phyloP scores from a whole-genome alignment of 2,797 vertebrate species.

The Linurgus olivaceus region DNA sequence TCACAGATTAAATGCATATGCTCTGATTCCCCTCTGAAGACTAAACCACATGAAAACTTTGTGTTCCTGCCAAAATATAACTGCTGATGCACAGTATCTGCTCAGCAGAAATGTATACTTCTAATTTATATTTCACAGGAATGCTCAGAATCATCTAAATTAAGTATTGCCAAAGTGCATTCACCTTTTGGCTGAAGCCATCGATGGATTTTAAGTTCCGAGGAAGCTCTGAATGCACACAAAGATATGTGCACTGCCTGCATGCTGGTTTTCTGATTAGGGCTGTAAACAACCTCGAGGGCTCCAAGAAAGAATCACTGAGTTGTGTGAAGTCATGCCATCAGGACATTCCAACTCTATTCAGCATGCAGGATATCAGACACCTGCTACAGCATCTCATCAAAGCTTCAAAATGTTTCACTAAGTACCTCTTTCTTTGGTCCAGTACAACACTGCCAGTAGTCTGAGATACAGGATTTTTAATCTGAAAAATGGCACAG shows the following conservation, averaged over 20 bases:
- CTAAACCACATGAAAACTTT: not conserved
- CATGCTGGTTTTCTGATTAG: not conserved
- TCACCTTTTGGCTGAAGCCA: not conserved
- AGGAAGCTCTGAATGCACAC: not conserved
- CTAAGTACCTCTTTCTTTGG: not conserved
- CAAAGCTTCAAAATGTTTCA: not conserved
- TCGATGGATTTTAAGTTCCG: accelerated
- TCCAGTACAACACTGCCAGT: not conserved
- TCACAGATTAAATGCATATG: not conserved
- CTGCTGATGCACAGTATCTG: not conserved
- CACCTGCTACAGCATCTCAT: not conserved
- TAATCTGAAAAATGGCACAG: not conserved
- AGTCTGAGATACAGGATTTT: not conserved
- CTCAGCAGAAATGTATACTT: not conserved
- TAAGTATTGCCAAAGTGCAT: not conserved
- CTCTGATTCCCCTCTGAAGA: not conserved
- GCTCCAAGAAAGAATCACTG: not conserved
- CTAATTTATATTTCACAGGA: not conserved
- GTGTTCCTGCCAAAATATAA: not conserved
- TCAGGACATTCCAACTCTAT: not conserved
- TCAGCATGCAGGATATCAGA: not conserved
- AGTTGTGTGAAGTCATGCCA: not conserved
- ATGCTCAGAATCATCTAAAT: not conserved
- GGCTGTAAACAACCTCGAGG: not conserved
- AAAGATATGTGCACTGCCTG: not conserved